These are phyloP conservation scores for Papilio glaucus DNA, from an alignment of 1,140 invertebrate genomes.

Conservation along the genomic window DNA sequence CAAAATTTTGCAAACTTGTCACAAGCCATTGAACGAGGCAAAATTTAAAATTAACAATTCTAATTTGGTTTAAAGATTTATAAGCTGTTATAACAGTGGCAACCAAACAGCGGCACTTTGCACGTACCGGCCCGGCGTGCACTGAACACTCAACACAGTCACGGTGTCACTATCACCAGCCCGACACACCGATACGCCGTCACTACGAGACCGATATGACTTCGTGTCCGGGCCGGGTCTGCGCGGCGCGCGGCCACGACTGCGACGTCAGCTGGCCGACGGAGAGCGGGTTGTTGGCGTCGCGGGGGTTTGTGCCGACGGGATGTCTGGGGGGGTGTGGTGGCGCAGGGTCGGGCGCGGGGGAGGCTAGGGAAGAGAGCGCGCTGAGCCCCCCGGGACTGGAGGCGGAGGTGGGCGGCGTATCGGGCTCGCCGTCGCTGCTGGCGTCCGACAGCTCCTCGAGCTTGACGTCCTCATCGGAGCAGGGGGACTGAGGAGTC, in stretches of 20 bases:
- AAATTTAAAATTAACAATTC: constrained; percentile 14
- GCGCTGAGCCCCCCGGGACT: constrained; percentile 91
- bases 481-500: constrained; percentile 68
- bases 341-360: constrained; percentile 88
- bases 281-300: constrained; percentile 95
- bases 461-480: constrained; percentile 90
- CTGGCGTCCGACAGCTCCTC: constrained; percentile 89
- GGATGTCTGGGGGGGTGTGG: constrained; percentile 88
- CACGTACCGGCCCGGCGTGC: background rate
- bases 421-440: constrained; percentile 87
- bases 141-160: background rate
- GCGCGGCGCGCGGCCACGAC: constrained; percentile 69
- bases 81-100: background rate
- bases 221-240: constrained; percentile 65
- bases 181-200: constrained; percentile 45
- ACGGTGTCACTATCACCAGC: background rate
- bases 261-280: constrained; percentile 92
- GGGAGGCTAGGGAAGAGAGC: constrained; percentile 91
- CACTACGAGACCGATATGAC: constrained; percentile 82
- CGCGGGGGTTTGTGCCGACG: constrained; percentile 94
- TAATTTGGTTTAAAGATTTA: background rate
- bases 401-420: constrained; percentile 87
- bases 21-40: background rate
- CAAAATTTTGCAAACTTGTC: background rate
- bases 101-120: background rate